Conservation (phyloP, 2,113 vertebrate genomes). For the Saguinus midas region DNA sequence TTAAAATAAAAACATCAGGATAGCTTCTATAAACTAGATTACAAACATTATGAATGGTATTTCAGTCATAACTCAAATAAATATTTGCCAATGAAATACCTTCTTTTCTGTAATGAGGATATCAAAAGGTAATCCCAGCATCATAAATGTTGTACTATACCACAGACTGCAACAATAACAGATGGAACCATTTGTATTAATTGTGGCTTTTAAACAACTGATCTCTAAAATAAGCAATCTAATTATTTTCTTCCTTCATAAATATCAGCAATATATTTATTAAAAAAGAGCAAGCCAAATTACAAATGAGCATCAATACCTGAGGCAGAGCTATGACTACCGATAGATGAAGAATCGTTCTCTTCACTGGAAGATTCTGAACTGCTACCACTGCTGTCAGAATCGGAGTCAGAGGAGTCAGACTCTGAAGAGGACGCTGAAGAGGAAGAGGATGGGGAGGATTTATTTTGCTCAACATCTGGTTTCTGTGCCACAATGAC, state of each 20-base stretch:
- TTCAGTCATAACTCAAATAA: neutral
- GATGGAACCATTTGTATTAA: neutral
- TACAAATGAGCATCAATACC: slow-evolving; percentile 79
- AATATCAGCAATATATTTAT: neutral
- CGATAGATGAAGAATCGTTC: slow-evolving; percentile 85
- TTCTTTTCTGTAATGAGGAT: neutral
- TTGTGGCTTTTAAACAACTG: neutral
- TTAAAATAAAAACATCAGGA: neutral
- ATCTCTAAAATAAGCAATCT: slow-evolving; percentile 1
- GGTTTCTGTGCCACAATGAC: slow-evolving; percentile 98
- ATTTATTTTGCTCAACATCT: slow-evolving; percentile 93
- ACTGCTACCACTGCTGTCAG: slow-evolving; percentile 83
- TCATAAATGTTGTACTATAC: neutral
- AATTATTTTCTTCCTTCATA: slow-evolving; percentile 15
- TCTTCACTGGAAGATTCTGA: slow-evolving; percentile 88
- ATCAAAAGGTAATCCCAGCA: neutral
- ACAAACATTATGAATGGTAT: neutral
- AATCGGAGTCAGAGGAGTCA: slow-evolving; percentile 85
- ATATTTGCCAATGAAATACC: neutral
- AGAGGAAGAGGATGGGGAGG: slow-evolving; percentile 84
- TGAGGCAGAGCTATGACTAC: slow-evolving; percentile 85
- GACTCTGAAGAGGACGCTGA: slow-evolving; percentile 85
- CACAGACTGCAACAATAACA: neutral
- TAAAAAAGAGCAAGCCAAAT: neutral
- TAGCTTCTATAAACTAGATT: neutral